phyloP scores from a whole-genome alignment of 2,113 vertebrate species.

The Chamaea fasciata region DNA sequence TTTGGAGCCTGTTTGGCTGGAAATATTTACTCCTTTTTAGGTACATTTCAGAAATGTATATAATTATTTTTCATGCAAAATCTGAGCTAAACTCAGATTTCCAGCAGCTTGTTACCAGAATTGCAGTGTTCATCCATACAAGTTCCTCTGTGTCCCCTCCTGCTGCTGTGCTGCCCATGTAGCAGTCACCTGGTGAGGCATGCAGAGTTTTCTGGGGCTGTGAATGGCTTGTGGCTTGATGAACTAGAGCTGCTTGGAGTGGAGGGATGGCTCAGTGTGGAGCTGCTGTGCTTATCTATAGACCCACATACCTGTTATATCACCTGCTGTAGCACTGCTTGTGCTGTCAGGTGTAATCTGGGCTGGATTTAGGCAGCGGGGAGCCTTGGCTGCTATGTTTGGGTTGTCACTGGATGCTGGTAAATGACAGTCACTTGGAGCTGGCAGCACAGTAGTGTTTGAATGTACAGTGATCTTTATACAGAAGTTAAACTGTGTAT shows the following conservation, averaged over 20 bases:
- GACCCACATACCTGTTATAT: not conserved
- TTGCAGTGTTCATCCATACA: not conserved
- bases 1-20: not conserved
- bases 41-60: not conserved
- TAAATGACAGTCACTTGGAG: not conserved
- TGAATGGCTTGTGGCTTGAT: not conserved
- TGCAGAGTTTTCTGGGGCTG: not conserved
- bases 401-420: not conserved
- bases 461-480: not conserved
- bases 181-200: not conserved
- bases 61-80: not conserved
- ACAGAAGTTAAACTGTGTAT: not conserved
- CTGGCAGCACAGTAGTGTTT: not conserved
- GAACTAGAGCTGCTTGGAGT: not conserved
- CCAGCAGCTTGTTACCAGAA: not conserved
- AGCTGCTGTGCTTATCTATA: not conserved
- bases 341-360: not conserved
- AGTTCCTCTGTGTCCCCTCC: not conserved
- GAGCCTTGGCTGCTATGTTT: not conserved
- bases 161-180: not conserved
- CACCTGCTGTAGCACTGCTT: not conserved
- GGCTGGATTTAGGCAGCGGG: not conserved
- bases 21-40: accelerated
- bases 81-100: not conserved
- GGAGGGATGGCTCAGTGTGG: not conserved